Evolutionary conservation across 2,888 invertebrate genomes (phyloP), one percentile per base, ranked within the genome.

Genomic region (Acanthopleura granulata): DNA sequence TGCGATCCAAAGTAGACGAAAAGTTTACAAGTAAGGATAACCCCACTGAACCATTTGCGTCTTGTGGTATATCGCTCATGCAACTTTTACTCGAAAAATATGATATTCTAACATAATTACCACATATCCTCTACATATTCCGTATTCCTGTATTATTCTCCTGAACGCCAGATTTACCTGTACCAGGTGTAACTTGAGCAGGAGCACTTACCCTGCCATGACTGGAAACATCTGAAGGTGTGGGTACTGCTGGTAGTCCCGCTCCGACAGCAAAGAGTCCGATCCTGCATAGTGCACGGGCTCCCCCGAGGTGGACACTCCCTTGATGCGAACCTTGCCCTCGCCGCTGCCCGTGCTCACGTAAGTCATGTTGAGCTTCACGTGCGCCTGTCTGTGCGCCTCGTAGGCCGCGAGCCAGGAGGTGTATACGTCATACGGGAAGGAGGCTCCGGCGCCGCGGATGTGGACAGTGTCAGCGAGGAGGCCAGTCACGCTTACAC

Each of bases 201-300:
- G 40, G 3, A 40, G 40, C 25, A 78, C 83, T 77, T 81, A 87
- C 87, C 87, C 87, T 30, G 86, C 86, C 79, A 87, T 80, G 0
- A 84, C 84, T n/a, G 86, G 87, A 49, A 87, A 82, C 66, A 83
- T 80, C 27, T 75, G 73, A 0, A 86, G 78, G 72, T 87, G 83
- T 0, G 83, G 82, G 69, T 81, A 70, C 0, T 72, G 30, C 12
- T 15, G 49, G 3, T 73, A 15, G 15, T 84, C 82, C 4, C 50
- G 69, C 0, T 75, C 80, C 0, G 81, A 78, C 18, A 87, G 74
- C 15, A 79, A 27, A 0, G 82, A 79, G 76, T 87, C 87, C 0
- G 84, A 82, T 1, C 85, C 87, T 0, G 83, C 87, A 72, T 85
- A 87, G 15, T 79, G 66, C 27, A 77, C 51, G 18, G 25, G 49